Evolutionary conservation across 2,113 vertebrate species (phyloP).

Genomic region (Mohoua ochrocephala): DNA sequence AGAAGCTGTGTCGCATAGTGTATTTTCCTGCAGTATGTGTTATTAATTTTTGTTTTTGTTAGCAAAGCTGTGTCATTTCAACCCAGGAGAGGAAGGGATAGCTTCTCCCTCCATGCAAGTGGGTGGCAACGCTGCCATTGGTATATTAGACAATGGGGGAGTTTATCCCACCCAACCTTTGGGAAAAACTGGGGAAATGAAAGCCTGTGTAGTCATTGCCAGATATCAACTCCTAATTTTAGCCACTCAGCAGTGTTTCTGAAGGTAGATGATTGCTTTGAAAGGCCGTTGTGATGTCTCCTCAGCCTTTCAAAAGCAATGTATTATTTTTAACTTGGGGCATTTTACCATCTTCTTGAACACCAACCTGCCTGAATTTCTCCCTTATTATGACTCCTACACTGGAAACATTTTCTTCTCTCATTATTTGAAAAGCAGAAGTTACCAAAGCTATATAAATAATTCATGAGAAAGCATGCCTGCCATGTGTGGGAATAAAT

Average conservation of each 20-base stretch:
- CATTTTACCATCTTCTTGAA: constrained; percentile 25
- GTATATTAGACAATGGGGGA: neutral
- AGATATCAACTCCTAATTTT: constrained; percentile 2
- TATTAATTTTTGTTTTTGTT: neutral
- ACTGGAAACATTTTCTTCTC: constrained; percentile 24
- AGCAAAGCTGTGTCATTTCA: neutral
- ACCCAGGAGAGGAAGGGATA: neutral
- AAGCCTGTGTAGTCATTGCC: neutral
- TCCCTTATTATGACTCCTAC: constrained; percentile 35
- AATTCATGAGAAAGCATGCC: constrained; percentile 39
- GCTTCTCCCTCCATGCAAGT: neutral
- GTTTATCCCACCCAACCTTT: neutral
- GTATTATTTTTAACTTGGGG: constrained; percentile 21
- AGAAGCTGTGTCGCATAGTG: neutral
- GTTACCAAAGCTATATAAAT: constrained; percentile 34
- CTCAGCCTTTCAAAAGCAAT: neutral
- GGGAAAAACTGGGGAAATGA: neutral
- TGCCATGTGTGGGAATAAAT: constrained; percentile 50
- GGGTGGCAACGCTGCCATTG: neutral
- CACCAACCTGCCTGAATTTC: constrained; percentile 1
- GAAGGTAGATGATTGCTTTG: neutral
- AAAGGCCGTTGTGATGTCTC: neutral
- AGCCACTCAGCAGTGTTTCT: neutral
- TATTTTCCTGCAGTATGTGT: neutral
- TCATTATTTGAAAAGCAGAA: constrained; percentile 42